phyloP scores from a whole-genome alignment of 1,140 invertebrate species.

The Drosophila nigromelanica region DNA sequence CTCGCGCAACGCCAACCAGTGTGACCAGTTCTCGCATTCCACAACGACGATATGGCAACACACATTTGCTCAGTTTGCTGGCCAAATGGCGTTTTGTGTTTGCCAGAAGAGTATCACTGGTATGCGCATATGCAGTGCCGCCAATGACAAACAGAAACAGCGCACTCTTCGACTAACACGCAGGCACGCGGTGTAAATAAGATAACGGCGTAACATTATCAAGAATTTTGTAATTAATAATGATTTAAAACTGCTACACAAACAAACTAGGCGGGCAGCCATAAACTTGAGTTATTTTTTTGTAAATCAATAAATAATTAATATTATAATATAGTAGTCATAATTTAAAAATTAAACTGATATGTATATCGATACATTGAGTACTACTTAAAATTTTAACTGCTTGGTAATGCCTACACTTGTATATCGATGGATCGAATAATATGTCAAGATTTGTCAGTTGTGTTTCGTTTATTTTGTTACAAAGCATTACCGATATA shows the following conservation, averaged over 20 bases:
- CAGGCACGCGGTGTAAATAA: conserved; percentile 15
- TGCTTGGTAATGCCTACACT: background rate
- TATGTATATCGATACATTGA: too few relatives aligned
- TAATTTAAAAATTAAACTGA: too few relatives aligned
- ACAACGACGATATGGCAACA: conserved; percentile 44
- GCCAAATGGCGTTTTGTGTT: conserved; percentile 59
- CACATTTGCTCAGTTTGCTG: conserved; percentile 13
- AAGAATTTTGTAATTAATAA: background rate
- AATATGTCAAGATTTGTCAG: background rate
- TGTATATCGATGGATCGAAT: conserved; percentile 27
- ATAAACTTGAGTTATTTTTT: too few relatives aligned
- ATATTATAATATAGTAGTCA: too few relatives aligned
- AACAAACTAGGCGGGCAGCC: background rate
- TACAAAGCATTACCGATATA: background rate
- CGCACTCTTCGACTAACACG: conserved; percentile 15
- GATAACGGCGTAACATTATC: conserved; percentile 8
- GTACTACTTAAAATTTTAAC: background rate
- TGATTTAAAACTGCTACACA: background rate
- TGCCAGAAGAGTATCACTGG: conserved; percentile 48
- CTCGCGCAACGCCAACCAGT: conserved; percentile 41
- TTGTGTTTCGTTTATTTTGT: background rate
- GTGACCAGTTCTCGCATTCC: conserved; percentile 44
- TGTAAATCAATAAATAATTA: too few relatives aligned
- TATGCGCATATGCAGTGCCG: conserved; percentile 24
- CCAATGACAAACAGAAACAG: conserved; percentile 61